A percentile compares a stretch with the other conserved stretches of the same genome.
phyloP scores from a whole-genome alignment of 1,140 invertebrate genomes.

The Drosophila ambigua region DNA sequence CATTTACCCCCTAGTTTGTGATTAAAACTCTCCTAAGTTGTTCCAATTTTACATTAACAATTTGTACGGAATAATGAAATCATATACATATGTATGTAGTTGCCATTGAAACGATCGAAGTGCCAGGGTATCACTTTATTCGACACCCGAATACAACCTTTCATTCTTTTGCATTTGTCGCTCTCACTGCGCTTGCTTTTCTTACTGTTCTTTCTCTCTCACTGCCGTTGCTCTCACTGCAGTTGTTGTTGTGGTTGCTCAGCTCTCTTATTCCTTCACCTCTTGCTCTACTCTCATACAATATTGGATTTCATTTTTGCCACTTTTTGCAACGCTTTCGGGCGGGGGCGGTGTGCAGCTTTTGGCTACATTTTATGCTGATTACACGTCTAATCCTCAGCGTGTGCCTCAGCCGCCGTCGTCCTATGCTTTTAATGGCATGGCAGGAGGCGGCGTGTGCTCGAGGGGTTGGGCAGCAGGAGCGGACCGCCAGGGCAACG shows the following conservation, averaged over 20 bases:
- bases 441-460: slow-evolving; percentile 20
- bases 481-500: slow-evolving; percentile 11
- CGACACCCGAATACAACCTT: no score
- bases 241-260: slow-evolving; percentile 34
- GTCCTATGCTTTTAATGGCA: slow-evolving; percentile 48
- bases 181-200: no score
- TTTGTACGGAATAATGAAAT: no score
- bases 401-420: slow-evolving; percentile 56
- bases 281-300: slow-evolving; percentile 3
- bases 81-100: no score
- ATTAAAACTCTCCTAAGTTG: no score
- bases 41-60: no score
- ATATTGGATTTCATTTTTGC: slow-evolving; percentile 81
- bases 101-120: no score
- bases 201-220: no score
- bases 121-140: no score
- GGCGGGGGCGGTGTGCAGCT: slow-evolving; percentile 35
- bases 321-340: slow-evolving; percentile 58
- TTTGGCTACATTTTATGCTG: slow-evolving; percentile 80
- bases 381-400: slow-evolving; percentile 81
- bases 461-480: slow-evolving; percentile 5
- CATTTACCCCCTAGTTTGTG: no score
- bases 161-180: no score
- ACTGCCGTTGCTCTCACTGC: slow-evolving; percentile 16
- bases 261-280: slow-evolving; percentile 4